Base-by-base conservation (phyloP, 64 coral and sea anemone genomes). In the Stichodactyla mertensii region DNA sequence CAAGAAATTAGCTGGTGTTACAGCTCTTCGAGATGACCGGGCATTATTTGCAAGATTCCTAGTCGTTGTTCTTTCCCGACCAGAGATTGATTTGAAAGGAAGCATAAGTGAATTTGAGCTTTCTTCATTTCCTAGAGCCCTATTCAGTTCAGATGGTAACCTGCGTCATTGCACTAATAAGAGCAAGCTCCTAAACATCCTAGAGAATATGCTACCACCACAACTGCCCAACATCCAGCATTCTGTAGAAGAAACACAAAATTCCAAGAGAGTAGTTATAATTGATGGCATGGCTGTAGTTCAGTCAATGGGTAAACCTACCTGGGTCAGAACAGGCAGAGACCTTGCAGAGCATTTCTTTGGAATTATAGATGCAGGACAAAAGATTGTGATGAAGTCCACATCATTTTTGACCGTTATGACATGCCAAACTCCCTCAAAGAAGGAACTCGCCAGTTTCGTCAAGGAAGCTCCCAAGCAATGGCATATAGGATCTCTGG, bases 21-120 rank as follows among this genome's bases (percentile, higher is more conserved):
- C 61, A 55, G 80, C 88, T 56, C n/a, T 89, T 71, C 58, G 51
- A 57, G 88, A 89, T 83, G 88, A 89, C 61, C 83, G 88, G 20
- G 88, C 88, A 54, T 52, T 84, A 22, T 89, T 89, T 58, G 88
- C 88, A 55, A 80, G 80, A 13, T 89, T 89, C 52, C 62, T 89
- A 5, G 80, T 83, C 16, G 80, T 89, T 83, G 80, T 89, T 83
- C 88, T 89, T 55, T 89, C 88, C 23, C 60, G 88, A 62, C 79
- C 88, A 60, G 80, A 89, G 16, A 51, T 89, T 66, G 80, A 89
- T 54, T 8, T 89, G 26, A 89, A 89, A 66, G 79, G 84, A 70
- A 89, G 80, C 88, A 89, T 89, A 19, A 89, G 80, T 28, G n/a
- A 83, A 22, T 84, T 89, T 67, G 80, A 89, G 88, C 81, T 89